Evolutionary conservation across 2,888 invertebrate species (phyloP), one percentile per base, ranked within the genome.

Genomic region (Drosophila bunnanda): DNA sequence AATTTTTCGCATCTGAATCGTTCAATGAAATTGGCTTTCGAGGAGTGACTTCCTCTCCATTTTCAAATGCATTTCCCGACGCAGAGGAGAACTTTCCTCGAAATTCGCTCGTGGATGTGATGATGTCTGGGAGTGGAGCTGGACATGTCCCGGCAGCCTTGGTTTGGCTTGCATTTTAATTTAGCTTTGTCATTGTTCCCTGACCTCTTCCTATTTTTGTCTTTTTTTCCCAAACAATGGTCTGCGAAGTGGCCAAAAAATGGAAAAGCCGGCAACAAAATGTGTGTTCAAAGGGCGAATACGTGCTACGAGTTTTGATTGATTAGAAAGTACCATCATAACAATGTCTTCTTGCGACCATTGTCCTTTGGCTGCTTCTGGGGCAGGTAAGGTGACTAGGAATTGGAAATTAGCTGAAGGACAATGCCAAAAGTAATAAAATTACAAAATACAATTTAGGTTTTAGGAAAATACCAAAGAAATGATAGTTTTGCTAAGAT

Each of bases 91-190:
- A n/a, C 15, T 44, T 32, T 32, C 38, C 30, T 22, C 10, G 38
- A 9, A 50, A 38, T 50, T 53, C 56, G n/a, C 48, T 59, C 22
- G 56, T 57, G 43, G 13, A 32, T 36, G 52, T 20, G 25, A 25
- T 43, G 25, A 36, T 28, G 60, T 25, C 39, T 55, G 55, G 10
- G 39, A 39, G 60, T 53, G 12, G 12, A 32, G 60, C 25, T 43
- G 61, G 52, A 43, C 60, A 65, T 64, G 61, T 38, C 59, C 72
- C 52, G 59, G 59, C 68, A 67, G 61, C 68, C 60, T 54, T 44
- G 68, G 53, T 56, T 78, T 66, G 67, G 53, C 75, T 46, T 77
- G 79, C 77, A 79, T 75, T 81, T 80, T 68, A 69, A 80, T 80
- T 78, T 60, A 17, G 50, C 10, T 48, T 34, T 46, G 12, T 28